Conservation (phyloP, 2,113 vertebrate genomes). For the Prinia subflava region DNA sequence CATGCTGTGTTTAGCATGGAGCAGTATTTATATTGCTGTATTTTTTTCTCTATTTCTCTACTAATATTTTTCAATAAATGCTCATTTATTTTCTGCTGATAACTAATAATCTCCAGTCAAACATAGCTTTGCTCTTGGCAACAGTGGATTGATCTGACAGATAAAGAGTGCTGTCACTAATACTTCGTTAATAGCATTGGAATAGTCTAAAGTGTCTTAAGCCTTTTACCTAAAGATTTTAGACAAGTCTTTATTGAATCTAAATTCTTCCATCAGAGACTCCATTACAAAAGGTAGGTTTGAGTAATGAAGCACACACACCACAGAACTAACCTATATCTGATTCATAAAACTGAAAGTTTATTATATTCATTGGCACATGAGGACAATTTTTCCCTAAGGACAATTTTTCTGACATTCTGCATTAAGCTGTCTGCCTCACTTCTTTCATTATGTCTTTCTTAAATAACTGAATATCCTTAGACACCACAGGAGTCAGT, state of each 20-base stretch:
- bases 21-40: background rate
- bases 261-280: background rate
- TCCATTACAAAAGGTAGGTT: slow-evolving; percentile 5
- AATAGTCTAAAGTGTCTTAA: background rate
- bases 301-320: background rate
- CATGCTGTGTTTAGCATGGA: background rate
- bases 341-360: background rate
- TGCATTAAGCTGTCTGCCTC: background rate
- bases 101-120: background rate
- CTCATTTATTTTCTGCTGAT: background rate
- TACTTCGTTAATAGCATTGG: background rate
- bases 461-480: background rate
- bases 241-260: background rate
- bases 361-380: background rate
- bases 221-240: background rate
- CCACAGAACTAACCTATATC: background rate
- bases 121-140: background rate
- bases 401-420: background rate
- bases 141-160: background rate
- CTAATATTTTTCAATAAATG: background rate
- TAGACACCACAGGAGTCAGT: background rate
- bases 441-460: background rate
- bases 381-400: background rate
- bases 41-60: background rate
- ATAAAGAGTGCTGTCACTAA: background rate